Evolutionary conservation across 2,797 vertebrate genomes (phyloP), one percentile per base, ranked within the genome.

Genomic region (Psittacula echo): DNA sequence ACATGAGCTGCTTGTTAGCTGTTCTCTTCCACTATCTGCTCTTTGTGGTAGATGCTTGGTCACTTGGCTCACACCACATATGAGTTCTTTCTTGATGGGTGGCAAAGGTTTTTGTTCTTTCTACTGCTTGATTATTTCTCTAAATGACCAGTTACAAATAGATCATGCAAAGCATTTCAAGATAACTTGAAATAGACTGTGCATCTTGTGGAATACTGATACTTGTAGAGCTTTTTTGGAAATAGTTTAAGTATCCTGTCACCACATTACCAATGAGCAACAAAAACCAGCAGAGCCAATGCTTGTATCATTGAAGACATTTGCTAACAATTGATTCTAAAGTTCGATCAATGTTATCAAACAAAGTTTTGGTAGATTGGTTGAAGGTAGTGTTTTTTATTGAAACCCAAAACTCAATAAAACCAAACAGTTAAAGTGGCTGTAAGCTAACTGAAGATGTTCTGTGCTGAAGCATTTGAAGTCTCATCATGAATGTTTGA

Each of bases 351-450:
- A 7, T 14, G 67, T 23, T 51, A 19, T 65, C 44, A 87, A 78
- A 30, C 1, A 44, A 53, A 75, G 47, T 8, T 53, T 76, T 44
- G 10, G 32, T 34, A 50, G 16, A 34, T 45, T 4, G 12, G 21
- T 23, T 64, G 32, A 66, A 62, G 14, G 23, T 32, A 41, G 10
- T 3, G 9, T 0, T 27, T 71, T 71, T 62, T 58, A 37, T 37
- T 37, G 37, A 37, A 37, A 37, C 37, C 10, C 56, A 34, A 24
- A 60, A 37, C 23, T 37, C 56, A 60, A 17, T 37, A 60, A 60
- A 60, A 34, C n/a, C 22, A 11, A 70, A n/a, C 10, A 24, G 3
- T 11, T 32, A 7, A 42, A 56, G 13, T 0, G 1, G 7, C 30
- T 89, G 9, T 70, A 73, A 79, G 22, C 5, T 19, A n/a, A 5